Percentiles rank a stretch among this genome's conserved stretches.
phyloP scores from a whole-genome alignment of 2,113 vertebrate genomes.

The Sinocyclocheilus rhinocerous region DNA sequence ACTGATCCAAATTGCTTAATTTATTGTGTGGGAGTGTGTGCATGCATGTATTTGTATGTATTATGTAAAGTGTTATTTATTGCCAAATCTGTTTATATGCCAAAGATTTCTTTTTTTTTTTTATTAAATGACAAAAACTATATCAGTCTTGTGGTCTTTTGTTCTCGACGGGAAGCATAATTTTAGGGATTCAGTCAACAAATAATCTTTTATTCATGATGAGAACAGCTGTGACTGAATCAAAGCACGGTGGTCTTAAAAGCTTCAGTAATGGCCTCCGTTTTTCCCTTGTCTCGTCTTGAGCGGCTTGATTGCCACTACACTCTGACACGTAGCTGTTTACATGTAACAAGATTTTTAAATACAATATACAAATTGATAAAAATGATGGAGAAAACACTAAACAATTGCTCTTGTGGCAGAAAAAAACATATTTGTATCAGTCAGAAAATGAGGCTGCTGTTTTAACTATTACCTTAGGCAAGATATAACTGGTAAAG shows the following conservation, averaged over 20 bases:
- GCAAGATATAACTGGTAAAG: background rate
- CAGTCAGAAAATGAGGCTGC: background rate
- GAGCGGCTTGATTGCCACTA: background rate
- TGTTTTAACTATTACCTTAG: background rate
- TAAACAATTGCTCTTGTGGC: background rate
- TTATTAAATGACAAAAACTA: slow-evolving; percentile 69
- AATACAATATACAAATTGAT: background rate
- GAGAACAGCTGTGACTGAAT: slow-evolving; percentile 36
- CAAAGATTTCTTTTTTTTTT: slow-evolving; percentile 61
- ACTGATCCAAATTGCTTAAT: slow-evolving; percentile 48
- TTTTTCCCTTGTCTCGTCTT: slow-evolving; percentile 19
- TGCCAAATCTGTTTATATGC: slow-evolving; percentile 69
- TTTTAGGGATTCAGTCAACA: background rate
- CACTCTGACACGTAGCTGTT: background rate
- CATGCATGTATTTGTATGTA: slow-evolving; percentile 1
- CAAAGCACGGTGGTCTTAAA: slow-evolving; percentile 33
- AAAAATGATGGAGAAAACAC: background rate
- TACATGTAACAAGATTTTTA: background rate
- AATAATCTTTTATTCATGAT: slow-evolving; percentile 49
- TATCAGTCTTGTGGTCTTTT: slow-evolving; percentile 49
- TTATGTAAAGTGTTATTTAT: slow-evolving; percentile 60
- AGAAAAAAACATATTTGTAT: too few species aligned
- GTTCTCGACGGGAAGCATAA: background rate
- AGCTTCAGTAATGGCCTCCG: slow-evolving; percentile 39
- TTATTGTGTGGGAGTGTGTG: slow-evolving; percentile 30